A percentile compares a stretch with the other conserved stretches of the same genome.
These are phyloP conservation scores for Drosophila tani DNA, from an alignment of 1,140 invertebrate species.

Conservation along the genomic window DNA sequence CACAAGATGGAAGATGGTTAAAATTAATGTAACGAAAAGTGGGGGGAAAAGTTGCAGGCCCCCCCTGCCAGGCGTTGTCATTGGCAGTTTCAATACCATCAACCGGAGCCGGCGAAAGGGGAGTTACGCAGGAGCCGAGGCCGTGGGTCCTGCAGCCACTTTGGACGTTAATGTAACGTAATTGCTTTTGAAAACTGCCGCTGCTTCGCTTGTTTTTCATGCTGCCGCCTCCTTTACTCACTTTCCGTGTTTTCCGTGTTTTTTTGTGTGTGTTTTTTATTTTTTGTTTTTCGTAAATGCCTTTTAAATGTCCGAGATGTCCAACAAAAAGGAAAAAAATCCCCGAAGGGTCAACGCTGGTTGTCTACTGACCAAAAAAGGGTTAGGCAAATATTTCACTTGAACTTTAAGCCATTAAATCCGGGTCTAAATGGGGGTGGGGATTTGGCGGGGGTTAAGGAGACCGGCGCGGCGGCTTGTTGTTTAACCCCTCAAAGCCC, in stretches of 20 bases:
- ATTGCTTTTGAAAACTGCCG: conserved; percentile 74
- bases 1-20: conserved; percentile 36
- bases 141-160: conserved; percentile 49
- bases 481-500: conserved; percentile 22
- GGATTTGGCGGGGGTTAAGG: conserved; percentile 21
- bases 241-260: conserved; percentile 10
- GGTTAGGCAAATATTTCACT: conserved; percentile 78
- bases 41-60: conserved; percentile 55
- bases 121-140: conserved; percentile 3
- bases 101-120: neutral
- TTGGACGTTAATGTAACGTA: conserved; percentile 76
- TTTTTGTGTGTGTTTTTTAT: neutral
- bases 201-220: conserved; percentile 42
- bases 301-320: conserved; percentile 51
- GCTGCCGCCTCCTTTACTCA: conserved; percentile 36
- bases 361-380: conserved; percentile 46
- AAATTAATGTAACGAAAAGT: conserved; percentile 62
- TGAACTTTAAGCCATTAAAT: conserved; percentile 79
- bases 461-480: conserved; percentile 34
- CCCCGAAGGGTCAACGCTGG: conserved; percentile 34
- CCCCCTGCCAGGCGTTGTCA: conserved; percentile 39
- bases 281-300: conserved; percentile 41
- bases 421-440: conserved; percentile 31
- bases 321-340: neutral
- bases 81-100: conserved; percentile 60